Evolutionary conservation across 64 coral and sea anemone species (phyloP).

Genomic region (Trachythela sp.): DNA sequence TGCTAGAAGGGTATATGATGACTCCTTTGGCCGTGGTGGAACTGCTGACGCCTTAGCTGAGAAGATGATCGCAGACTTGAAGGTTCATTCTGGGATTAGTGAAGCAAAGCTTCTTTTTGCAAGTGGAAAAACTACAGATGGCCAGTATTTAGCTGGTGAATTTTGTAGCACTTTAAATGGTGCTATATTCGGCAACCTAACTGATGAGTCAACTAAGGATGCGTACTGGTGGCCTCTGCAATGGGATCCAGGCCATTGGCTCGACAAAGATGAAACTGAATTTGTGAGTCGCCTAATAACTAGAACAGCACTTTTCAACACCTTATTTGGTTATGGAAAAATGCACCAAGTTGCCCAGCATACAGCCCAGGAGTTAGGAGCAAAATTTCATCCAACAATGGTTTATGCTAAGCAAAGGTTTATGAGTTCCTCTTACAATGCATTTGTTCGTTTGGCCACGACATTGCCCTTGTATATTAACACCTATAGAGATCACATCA

Average conservation of each 20-base stretch:
- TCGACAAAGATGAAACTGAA: background rate
- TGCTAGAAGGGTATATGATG: background rate
- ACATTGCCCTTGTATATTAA: no score
- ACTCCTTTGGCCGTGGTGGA: background rate
- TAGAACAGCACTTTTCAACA: background rate
- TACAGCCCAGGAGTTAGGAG: no score
- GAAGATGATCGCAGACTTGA: background rate
- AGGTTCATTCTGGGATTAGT: background rate
- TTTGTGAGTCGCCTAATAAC: background rate
- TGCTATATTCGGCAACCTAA: background rate
- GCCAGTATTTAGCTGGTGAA: background rate
- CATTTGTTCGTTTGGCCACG: no score
- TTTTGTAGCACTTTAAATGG: background rate
- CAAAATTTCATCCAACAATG: no score
- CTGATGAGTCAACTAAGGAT: background rate
- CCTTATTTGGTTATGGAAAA: background rate
- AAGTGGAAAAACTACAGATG: background rate
- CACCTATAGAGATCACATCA: no score
- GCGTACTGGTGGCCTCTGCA: background rate
- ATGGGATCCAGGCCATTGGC: slow-evolving; percentile 2
- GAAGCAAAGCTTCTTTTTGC: background rate
- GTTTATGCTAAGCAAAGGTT: no score
- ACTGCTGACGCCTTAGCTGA: background rate
- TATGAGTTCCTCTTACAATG: no score
- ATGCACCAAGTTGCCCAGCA: no score